A percentile compares a stretch with the other conserved stretches of the same genome.
Evolutionary conservation across 2,113 vertebrate species (phyloP).

Genomic region (Junco hyemalis): DNA sequence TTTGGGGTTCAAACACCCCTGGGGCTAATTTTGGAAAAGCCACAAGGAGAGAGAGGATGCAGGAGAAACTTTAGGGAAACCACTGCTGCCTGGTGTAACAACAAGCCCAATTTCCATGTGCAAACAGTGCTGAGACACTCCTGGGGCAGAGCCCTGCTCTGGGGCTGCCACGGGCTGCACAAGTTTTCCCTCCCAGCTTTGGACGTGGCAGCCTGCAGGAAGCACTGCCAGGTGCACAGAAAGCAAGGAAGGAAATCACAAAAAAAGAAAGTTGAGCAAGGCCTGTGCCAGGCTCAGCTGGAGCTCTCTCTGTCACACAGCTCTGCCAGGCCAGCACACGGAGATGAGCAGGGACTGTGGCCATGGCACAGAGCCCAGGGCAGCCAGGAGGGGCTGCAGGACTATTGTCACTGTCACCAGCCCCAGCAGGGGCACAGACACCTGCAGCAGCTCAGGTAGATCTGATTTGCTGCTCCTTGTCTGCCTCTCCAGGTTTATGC

Average conservation of each 20-base stretch:
- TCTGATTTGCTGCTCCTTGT: background rate
- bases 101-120: background rate
- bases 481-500: background rate
- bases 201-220: background rate
- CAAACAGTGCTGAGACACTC: background rate
- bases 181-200: background rate
- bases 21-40: background rate
- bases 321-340: background rate
- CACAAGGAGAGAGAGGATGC: background rate
- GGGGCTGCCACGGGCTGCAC: background rate
- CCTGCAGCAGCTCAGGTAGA: background rate
- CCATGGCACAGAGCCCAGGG: background rate
- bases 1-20: background rate
- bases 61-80: background rate
- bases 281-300: background rate
- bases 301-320: background rate
- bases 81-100: background rate
- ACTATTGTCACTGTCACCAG: background rate
- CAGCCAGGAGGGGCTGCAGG: background rate
- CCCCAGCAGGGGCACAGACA: background rate
- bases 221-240: background rate
- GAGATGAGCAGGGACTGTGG: background rate
- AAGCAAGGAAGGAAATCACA: conserved; percentile 28
- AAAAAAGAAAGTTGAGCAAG: background rate
- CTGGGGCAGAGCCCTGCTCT: background rate